Conservation (phyloP, 1,140 invertebrate genomes). For the Leptopilina boulardi region DNA sequence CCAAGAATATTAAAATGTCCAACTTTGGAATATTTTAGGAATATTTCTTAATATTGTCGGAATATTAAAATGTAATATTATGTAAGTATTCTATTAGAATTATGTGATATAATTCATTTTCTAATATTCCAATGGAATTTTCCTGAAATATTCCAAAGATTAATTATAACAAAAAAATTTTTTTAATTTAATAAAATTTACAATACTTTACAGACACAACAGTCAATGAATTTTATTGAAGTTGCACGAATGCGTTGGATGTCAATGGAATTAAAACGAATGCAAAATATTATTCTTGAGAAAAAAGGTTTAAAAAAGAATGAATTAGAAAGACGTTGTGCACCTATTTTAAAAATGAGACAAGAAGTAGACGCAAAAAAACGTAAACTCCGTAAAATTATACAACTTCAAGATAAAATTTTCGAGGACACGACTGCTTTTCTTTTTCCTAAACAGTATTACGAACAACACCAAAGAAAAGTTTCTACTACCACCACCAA, state of each 20-base stretch:
- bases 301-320: conserved; percentile 74
- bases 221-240: conserved; percentile 66
- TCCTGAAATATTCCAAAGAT: too few species aligned
- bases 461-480: conserved; percentile 8
- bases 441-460: conserved; percentile 58
- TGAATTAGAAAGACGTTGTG: conserved; percentile 69
- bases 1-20: too few species aligned
- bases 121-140: too few species aligned
- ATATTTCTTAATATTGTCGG: too few species aligned
- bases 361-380: conserved; percentile 69
- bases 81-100: too few species aligned
- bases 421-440: conserved; percentile 60
- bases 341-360: conserved; percentile 70
- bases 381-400: conserved; percentile 57
- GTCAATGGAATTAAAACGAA: conserved; percentile 70
- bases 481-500: too few species aligned
- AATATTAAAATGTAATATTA: too few species aligned
- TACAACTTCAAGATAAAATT: conserved; percentile 56
- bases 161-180: too few species aligned
- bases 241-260: conserved; percentile 67
- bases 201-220: conserved; percentile 42
- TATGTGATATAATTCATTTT: too few species aligned
- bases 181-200: too few species aligned
- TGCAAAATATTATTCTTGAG: conserved; percentile 71
- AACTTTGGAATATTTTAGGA: too few species aligned